Evolutionary conservation across 2,113 vertebrate species (phyloP), one percentile per base, ranked within the genome.

Genomic region (Pachycephala philippinensis): DNA sequence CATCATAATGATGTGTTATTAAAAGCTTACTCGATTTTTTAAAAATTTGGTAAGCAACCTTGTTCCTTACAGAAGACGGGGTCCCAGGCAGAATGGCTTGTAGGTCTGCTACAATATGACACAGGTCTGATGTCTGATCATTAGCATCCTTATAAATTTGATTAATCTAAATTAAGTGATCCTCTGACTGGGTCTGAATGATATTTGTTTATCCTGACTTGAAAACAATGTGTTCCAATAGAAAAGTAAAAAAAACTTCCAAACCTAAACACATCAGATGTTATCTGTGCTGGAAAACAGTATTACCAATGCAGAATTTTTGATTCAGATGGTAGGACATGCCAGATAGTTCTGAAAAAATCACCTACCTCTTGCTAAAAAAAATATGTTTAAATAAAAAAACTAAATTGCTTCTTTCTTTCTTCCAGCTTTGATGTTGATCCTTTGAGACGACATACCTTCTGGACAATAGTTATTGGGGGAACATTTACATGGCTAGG

Each of bases 401-500:
- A 63, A 13, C 4, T 23, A 9, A 94, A 80, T 42, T n/a, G 7
- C 7, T 84, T 89, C 35, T 85, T 68, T 92, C 42, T 82, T 79
- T 82, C 14, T 63, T 50, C 23, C 64, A 98, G 98, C 93, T 99
- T 98, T 95, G 98, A 98, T 42, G 30, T 82, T 7, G 98, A 98
- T 57, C 99, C 99, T 47, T 95, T 99, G 79, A 98, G 98, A 70
- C 79, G 99, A 27, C 98, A 99, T 15, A 99, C 98, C 2, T 98
- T 99, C 89, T 99, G 99, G 99, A 99, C 99, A 16, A 97, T 99
- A 35, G 54, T 96, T 39, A 65, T 99, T 19, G 99, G 99, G 40
- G 99, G 99, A 82, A 98, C 98, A 7, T 99, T 99, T 86, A 99
- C 99, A 0, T 99, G 98, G 98, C 93, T 99, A 3, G 99, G 99